Conservation (phyloP, 2,113 vertebrate species). For the Petromus typicus region DNA sequence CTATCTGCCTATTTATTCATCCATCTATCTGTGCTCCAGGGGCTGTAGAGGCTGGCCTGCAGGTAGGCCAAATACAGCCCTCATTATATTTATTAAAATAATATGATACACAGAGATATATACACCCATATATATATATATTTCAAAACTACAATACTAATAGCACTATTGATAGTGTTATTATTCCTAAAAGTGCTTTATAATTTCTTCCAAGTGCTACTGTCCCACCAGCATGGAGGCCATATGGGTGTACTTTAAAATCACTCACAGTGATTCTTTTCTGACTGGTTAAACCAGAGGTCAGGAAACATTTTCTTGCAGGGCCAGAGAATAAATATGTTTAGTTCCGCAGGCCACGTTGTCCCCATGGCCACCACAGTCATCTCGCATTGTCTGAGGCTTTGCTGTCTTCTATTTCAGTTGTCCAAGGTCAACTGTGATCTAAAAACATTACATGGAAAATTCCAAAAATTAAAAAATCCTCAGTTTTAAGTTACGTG, state of each 20-base stretch:
- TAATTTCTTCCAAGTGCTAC: neutral
- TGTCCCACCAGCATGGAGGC: neutral
- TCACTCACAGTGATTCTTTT: neutral
- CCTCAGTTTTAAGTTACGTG: neutral
- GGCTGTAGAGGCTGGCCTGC: too few relatives aligned
- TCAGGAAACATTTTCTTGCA: neutral
- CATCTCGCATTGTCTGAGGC: neutral
- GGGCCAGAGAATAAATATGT: neutral
- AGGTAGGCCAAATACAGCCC: too few relatives aligned
- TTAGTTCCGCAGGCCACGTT: fast-evolving
- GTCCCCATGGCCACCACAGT: fast-evolving
- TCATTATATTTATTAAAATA: neutral
- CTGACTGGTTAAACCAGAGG: neutral
- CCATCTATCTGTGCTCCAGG: too few relatives aligned
- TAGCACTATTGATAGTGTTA: neutral
- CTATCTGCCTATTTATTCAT: too few relatives aligned
- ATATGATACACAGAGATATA: neutral
- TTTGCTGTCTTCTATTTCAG: neutral
- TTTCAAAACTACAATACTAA: neutral
- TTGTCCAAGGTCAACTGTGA: neutral
- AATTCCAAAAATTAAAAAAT: neutral
- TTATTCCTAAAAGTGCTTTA: neutral
- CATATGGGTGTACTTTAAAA: neutral
- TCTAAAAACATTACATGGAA: neutral
- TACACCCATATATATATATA: neutral